phyloP scores from a whole-genome alignment of 1,140 invertebrate species.

The Drosophila subobscura region DNA sequence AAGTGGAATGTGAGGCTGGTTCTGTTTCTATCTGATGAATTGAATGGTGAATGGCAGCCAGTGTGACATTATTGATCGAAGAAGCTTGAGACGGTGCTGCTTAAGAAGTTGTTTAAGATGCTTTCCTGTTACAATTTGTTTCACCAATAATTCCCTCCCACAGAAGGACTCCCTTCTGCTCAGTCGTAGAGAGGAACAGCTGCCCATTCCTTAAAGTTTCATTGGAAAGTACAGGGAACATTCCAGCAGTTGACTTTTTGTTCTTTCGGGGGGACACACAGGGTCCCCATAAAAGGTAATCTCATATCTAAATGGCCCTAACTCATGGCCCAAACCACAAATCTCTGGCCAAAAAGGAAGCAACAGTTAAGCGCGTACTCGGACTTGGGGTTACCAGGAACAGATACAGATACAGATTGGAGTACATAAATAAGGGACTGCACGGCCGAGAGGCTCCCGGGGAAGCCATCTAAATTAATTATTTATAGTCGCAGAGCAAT shows the following conservation, averaged over 20 bases:
- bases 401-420: neutral
- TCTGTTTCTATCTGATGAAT: too few species aligned
- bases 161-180: too few species aligned
- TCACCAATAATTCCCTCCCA: neutral
- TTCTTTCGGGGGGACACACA: conserved; percentile 5
- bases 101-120: too few species aligned
- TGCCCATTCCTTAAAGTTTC: too few species aligned
- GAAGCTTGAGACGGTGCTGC: too few species aligned
- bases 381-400: too few species aligned
- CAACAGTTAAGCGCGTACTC: conserved; percentile 62
- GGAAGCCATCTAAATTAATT: conserved; percentile 74
- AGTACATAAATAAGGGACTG: conserved; percentile 59
- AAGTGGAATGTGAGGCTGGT: too few species aligned
- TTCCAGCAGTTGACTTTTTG: conserved; percentile 23
- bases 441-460: conserved; percentile 10
- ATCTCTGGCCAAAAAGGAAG: conserved; percentile 50
- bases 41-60: too few species aligned
- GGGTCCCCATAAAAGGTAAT: conserved; percentile 59
- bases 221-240: neutral
- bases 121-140: neutral
- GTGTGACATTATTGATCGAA: too few species aligned
- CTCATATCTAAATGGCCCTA: conserved; percentile 64
- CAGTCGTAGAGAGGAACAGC: too few species aligned
- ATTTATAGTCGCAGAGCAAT: conserved; percentile 76
- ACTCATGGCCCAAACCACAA: conserved; percentile 49